Percentiles rank a stretch among this genome's conserved stretches.
These are phyloP conservation scores for Notoglanidium macrostoma DNA, from an alignment of 2,797 vertebrate genomes.

Conservation along the genomic window DNA sequence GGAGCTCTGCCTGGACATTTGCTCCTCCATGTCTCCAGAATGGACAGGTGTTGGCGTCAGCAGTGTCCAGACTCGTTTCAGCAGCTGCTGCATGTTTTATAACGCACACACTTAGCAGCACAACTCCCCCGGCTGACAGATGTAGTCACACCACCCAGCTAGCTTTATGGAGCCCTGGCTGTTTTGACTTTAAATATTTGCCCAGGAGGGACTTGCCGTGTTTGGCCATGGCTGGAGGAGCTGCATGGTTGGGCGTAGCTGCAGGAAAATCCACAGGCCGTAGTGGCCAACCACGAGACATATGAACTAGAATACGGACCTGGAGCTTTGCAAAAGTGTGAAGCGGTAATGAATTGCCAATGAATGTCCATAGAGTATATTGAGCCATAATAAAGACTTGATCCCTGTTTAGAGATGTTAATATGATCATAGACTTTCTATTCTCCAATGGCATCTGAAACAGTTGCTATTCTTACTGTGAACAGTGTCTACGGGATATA, in stretches of 20 bases:
- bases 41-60: constrained; percentile 82
- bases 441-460: not conserved
- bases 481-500: not conserved
- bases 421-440: not conserved
- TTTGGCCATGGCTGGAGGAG: constrained; percentile 54
- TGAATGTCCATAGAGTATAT: not conserved
- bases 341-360: not conserved
- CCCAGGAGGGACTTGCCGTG: constrained; percentile 72
- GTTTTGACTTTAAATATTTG: constrained; percentile 86
- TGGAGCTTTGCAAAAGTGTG: constrained; percentile 32
- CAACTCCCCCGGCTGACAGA: constrained; percentile 70
- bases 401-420: not conserved
- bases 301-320: constrained; percentile 5
- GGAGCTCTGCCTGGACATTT: constrained; percentile 72
- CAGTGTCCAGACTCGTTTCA: constrained; percentile 76
- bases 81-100: constrained; percentile 74
- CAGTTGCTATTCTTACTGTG: not conserved
- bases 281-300: constrained; percentile 24
- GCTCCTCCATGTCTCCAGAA: constrained; percentile 74
- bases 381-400: not conserved
- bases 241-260: constrained; percentile 43
- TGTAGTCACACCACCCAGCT: constrained; percentile 74
- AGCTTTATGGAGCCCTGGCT: constrained; percentile 76
- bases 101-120: constrained; percentile 54
- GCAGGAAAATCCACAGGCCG: not conserved